phyloP scores from a whole-genome alignment of 2,113 vertebrate species.

The Lophotis ruficrista region DNA sequence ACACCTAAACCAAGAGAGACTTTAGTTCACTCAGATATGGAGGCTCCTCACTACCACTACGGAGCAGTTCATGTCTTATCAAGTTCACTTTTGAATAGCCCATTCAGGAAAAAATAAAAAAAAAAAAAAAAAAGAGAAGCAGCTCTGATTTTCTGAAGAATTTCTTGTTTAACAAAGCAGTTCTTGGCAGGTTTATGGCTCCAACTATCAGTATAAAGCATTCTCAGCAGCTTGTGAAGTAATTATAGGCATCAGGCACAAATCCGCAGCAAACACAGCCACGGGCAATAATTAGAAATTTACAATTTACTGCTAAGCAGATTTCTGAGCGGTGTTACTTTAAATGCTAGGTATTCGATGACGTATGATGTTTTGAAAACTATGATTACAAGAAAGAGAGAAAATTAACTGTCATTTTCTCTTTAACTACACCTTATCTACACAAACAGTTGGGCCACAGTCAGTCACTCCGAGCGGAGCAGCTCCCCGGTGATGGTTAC shows the following conservation, averaged over 20 bases:
- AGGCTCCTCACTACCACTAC: not conserved
- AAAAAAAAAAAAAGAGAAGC: not conserved
- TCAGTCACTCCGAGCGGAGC: not conserved
- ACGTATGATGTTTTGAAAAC: not conserved
- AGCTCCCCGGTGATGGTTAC: not conserved
- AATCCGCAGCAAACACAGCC: not conserved
- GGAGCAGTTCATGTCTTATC: not conserved
- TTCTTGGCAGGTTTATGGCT: not conserved
- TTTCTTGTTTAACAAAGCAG: not conserved
- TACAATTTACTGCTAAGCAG: not conserved
- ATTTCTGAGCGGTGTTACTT: not conserved
- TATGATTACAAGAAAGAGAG: not conserved
- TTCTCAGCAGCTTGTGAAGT: not conserved
- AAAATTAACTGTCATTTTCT: not conserved
- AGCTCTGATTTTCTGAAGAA: not conserved
- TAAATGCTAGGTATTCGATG: not conserved
- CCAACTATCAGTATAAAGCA: not conserved
- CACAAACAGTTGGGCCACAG: not conserved
- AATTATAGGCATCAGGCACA: not conserved
- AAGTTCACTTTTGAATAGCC: not conserved
- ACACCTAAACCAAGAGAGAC: not conserved
- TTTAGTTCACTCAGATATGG: not conserved
- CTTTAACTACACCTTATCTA: not conserved
- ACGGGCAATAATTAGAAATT: not conserved
- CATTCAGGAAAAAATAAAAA: not conserved